Percentiles rank a stretch among this genome's conserved stretches.
phyloP scores from a whole-genome alignment of 2,888 invertebrate species.

The Ophonus ardosiacus region DNA sequence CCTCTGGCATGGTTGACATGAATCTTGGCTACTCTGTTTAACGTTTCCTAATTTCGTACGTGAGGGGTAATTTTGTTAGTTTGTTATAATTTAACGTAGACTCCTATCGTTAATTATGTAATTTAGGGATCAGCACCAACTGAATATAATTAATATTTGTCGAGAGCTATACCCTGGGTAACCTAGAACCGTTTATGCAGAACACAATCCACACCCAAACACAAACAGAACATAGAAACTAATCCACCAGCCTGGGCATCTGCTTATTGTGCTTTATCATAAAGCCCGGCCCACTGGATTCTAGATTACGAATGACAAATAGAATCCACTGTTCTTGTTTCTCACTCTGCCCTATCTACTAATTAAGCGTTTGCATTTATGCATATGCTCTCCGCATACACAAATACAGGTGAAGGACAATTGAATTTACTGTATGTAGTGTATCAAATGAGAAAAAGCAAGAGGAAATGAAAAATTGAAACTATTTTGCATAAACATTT shows the following conservation, averaged over 20 bases:
- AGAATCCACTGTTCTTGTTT: not conserved
- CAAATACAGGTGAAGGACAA: not conserved
- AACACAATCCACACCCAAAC: not conserved
- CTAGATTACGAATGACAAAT: not conserved
- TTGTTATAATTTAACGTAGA: no score
- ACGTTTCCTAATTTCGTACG: no score
- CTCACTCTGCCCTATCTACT: not conserved
- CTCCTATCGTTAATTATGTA: no score
- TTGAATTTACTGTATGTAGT: not conserved
- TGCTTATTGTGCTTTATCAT: not conserved
- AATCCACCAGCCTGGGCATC: not conserved
- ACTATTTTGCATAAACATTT: no score
- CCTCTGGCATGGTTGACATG: no score
- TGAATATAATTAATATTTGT: not conserved
- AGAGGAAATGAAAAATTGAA: no score
- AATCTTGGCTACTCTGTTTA: no score
- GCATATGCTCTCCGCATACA: not conserved
- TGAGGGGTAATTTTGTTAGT: no score
- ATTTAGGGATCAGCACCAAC: not conserved
- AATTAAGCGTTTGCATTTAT: not conserved
- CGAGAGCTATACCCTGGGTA: not conserved
- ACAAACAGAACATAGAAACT: not conserved
- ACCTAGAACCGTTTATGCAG: not conserved
- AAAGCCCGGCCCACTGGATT: not conserved
- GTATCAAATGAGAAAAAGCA: not conserved